phyloP scores from a whole-genome alignment of 2,888 invertebrate genomes.

The Cynaeus angustus region DNA sequence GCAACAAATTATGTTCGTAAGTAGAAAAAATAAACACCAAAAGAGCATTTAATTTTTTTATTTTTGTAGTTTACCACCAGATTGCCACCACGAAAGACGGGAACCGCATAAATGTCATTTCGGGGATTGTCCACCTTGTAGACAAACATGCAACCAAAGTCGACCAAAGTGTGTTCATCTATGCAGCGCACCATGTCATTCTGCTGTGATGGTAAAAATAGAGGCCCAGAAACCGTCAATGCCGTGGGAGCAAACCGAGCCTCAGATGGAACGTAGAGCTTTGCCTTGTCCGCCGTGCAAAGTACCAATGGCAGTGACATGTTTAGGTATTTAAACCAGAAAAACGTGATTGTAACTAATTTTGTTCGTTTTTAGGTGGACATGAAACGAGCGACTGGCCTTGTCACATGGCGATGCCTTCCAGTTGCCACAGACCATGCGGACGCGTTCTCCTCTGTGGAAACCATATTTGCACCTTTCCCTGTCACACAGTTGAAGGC shows the following conservation, averaged over 20 bases:
- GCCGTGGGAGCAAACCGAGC: slow-evolving; percentile 77
- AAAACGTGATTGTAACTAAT: too few relatives aligned
- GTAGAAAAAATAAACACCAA: slow-evolving; percentile 46
- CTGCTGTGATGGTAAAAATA: slow-evolving; percentile 79
- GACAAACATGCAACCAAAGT: slow-evolving; percentile 80
- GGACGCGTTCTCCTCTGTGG: slow-evolving; percentile 82
- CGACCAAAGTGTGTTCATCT: slow-evolving; percentile 78
- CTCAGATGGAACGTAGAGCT: slow-evolving; percentile 71
- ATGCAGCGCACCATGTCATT: slow-evolving; percentile 85
- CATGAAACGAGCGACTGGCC: slow-evolving; percentile 82
- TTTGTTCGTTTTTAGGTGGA: slow-evolving; percentile 71
- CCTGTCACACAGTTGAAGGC: slow-evolving; percentile 82
- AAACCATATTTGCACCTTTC: slow-evolving; percentile 82
- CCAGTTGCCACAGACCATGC: slow-evolving; percentile 88
- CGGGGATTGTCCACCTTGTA: slow-evolving; percentile 88
- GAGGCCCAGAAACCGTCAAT: slow-evolving; percentile 76
- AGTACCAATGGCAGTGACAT: slow-evolving; percentile 80
- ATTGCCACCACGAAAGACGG: slow-evolving; percentile 87
- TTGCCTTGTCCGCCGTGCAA: slow-evolving; percentile 84
- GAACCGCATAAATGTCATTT: slow-evolving; percentile 88
- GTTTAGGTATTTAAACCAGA: slow-evolving; percentile 75
- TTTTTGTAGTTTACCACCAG: slow-evolving; percentile 79
- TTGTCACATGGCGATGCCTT: slow-evolving; percentile 80
- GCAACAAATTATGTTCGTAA: slow-evolving; percentile 82
- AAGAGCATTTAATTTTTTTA: slow-evolving; percentile 56